These are phyloP conservation scores for Parauchenoglanis punctatus DNA, from an alignment of 2,797 vertebrate species.

Conservation along the genomic window DNA sequence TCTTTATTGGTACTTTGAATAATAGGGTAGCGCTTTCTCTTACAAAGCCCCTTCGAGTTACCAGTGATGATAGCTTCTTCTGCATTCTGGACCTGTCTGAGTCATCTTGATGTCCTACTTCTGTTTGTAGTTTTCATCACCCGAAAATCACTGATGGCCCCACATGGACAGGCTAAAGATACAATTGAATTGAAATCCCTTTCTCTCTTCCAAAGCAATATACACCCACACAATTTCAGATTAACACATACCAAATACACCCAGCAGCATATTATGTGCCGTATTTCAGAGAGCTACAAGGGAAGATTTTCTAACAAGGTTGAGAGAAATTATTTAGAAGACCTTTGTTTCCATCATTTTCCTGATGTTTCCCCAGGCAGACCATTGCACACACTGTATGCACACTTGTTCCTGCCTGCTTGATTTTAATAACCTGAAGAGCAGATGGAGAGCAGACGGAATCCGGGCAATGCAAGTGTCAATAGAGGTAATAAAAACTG, in stretches of 20 bases:
- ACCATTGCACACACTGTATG: neutral
- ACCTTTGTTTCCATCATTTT: neutral
- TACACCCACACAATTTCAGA: neutral
- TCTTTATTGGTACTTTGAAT: neutral
- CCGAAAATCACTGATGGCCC: neutral
- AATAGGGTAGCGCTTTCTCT: neutral
- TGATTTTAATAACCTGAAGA: neutral
- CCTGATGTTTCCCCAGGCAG: constrained; percentile 3
- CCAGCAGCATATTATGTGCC: neutral
- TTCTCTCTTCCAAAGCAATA: neutral
- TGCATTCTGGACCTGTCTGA: neutral
- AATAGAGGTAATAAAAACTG: neutral
- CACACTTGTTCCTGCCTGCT: neutral
- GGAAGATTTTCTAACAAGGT: neutral
- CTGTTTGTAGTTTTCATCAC: neutral
- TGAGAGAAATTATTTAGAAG: neutral
- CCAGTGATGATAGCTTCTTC: neutral
- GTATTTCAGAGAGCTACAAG: neutral
- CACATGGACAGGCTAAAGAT: neutral
- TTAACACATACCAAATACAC: neutral
- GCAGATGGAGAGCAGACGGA: neutral
- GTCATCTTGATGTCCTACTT: neutral
- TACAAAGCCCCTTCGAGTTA: neutral
- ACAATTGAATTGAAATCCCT: neutral
- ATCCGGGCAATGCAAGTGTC: neutral